phyloP scores from a whole-genome alignment of 2,888 invertebrate species.

The Antheraea yamamai region DNA sequence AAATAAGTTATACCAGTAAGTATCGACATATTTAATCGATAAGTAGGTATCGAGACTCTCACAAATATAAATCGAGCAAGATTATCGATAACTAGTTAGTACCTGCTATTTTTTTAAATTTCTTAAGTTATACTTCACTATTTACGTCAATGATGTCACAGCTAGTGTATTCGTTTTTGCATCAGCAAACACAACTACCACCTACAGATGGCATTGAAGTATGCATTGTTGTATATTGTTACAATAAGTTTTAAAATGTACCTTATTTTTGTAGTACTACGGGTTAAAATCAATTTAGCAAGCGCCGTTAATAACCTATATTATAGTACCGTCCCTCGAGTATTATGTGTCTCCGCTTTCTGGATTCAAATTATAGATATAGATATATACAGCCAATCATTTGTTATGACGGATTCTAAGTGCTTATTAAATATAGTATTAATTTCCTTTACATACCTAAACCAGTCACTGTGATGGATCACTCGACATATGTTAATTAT shows the following conservation, averaged over 20 bases:
- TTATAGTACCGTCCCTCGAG: background rate
- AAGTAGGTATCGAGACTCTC: no score
- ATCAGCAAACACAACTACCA: slow-evolving; percentile 15
- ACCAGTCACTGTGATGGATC: no score
- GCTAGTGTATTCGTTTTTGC: slow-evolving; percentile 1
- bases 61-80: background rate
- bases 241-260: background rate
- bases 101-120: background rate
- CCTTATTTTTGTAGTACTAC: background rate
- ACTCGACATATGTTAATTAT: no score
- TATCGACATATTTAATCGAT: no score
- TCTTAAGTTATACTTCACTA: background rate
- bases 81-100: no score
- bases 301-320: background rate
- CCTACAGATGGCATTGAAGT: slow-evolving; percentile 16
- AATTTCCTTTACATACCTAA: background rate
- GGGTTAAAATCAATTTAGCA: background rate
- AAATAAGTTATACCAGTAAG: no score
- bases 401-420: background rate
- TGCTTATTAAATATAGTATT: background rate
- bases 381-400: background rate
- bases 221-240: background rate
- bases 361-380: background rate
- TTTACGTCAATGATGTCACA: background rate
- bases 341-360: slow-evolving; percentile 1